These are phyloP conservation scores for Diplodus sargus DNA, from an alignment of 2,797 vertebrate genomes.

Conservation along the genomic window DNA sequence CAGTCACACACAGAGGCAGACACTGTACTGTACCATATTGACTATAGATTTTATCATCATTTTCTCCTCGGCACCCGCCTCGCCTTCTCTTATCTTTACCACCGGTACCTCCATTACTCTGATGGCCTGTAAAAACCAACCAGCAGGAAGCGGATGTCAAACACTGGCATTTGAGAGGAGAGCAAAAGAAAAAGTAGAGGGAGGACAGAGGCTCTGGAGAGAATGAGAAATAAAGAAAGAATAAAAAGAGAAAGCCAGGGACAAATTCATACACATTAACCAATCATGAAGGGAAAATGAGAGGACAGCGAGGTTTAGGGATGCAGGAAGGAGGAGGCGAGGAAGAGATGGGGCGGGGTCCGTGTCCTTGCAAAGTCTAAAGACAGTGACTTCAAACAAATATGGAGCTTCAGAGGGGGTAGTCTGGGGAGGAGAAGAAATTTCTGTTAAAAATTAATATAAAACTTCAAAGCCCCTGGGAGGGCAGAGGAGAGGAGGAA, in stretches of 20 bases:
- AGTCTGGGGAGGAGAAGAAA: conserved; percentile 39
- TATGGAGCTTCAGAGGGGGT: conserved; percentile 53
- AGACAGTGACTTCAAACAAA: conserved; percentile 77
- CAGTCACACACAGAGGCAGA: conserved; percentile 68
- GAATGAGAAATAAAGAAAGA: conserved; percentile 9
- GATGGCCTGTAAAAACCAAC: conserved; percentile 92
- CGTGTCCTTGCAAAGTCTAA: conserved; percentile 62
- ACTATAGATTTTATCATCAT: conserved; percentile 97
- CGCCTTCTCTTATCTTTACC: conserved; percentile 96
- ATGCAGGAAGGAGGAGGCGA: conserved; percentile 20
- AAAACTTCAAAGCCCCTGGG: conserved; percentile 66
- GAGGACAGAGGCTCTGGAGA: conserved; percentile 4
- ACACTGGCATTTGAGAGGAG: conserved; percentile 54
- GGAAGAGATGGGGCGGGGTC: conserved; percentile 28
- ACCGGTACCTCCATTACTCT: conserved; percentile 98
- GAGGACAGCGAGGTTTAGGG: conserved; percentile 1
- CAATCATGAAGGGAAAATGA: conserved; percentile 19
- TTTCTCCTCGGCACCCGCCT: conserved; percentile 91
- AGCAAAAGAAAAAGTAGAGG: not conserved
- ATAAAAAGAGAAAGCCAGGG: not conserved
- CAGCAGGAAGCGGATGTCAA: conserved; percentile 68
- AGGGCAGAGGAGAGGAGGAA: conserved; percentile 14
- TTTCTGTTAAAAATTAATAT: conserved; percentile 66
- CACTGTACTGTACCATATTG: conserved; percentile 91
- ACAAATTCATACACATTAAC: conserved; percentile 48